Evolutionary conservation across 1,140 invertebrate genomes (phyloP), one percentile per base, ranked within the genome.

Genomic region (Ips typographus): DNA sequence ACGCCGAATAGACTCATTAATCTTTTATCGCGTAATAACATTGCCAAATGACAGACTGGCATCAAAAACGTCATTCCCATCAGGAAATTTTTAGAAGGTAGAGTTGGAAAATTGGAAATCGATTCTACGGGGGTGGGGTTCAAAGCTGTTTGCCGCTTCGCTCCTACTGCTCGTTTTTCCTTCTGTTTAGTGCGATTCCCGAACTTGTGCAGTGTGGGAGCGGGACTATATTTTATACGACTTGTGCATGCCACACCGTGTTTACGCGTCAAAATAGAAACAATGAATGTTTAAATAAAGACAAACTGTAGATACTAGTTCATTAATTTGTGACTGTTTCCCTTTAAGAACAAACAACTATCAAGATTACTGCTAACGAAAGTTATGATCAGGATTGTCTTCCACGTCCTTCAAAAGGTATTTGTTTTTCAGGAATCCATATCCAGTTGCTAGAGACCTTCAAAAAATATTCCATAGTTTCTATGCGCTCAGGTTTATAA

Each of bases 121-220:
- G 78, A 78, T 81, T 75, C 65, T 53, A 53, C 41, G 77, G 76
- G 77, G 78, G 81, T 78, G 78, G 80, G 80, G 80, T 74, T 72
- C 72, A 70, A 74, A 72, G 77, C 75, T 74, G 77, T 77, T 72
- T 58, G 61, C 44, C 55, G 43, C 60, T 62, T 55, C 41, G 40
- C 22, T 49, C 67, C 71, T 42, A 36, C 53, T 55, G 37, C 53
- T 55, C 71, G 36, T n/a, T 75, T 44, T 51, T 60, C 67, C 72
- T 71, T 73, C 68, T 73, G 72, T 77, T 22, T 79, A 80, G 84
- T 84, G 80, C 81, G 80, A 80, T 79, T 81, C 76, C 22, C 22
- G 22, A 22, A 22, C 22, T 22, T 22, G 22, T 22, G 22, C 22
- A 22, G 22, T 22, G 22, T 22, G 22, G 22, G 22, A 22, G 22